Base-by-base conservation (phyloP, 2,888 invertebrate species). In the Cataglyphis rosenhaueri region DNA sequence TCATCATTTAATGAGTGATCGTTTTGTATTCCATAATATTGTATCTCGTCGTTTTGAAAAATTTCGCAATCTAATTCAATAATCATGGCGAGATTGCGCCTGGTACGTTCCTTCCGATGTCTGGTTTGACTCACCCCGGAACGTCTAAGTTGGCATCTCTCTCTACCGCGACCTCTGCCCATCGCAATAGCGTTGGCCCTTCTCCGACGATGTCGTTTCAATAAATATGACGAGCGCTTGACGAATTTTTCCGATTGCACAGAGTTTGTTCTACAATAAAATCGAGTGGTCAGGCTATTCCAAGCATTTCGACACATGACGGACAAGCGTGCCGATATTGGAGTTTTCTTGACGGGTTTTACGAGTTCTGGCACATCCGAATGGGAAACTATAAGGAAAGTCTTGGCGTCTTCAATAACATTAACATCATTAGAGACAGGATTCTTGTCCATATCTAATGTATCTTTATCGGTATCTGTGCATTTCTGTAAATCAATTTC, bases 81-180 rank as follows among this genome's bases (percentile, higher is more conserved):
- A 6, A 52, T 52, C 52, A 52, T 52, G 2, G 52, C n/a, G n/a
- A 52, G n/a, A 59, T 89, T 87, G n/a, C 91, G 90, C 64, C 89
- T 91, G 5, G 83, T 91, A 9, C 90, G 87, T 84, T 93, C 91
- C 62, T 91, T 93, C 18, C 92, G 87, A 44, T 92, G 91, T 55
- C 92, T 85, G 9, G 87, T 91, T 81, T 93, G 94, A 81, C 93
- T 93, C 0, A 93, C 92, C 0, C 93, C 93, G 1, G 92, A 93
- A 9, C 91, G 86, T 15, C 92, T 85, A 2, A 93, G 79, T 65
- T 93, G 93, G 2, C 91, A 91, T 73, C 87, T 91, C 0, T 88
- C 92, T 9, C 93, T 87, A 41, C 92, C 91, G 38, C 92, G 89
- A 25, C 92, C 92, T 59, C 90, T 87, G 18, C 87, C 86, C 21